A percentile compares a stretch with the other conserved stretches of the same genome.
Evolutionary conservation across 2,888 invertebrate genomes (phyloP).

Genomic region (Lycocerus yunnanus): DNA sequence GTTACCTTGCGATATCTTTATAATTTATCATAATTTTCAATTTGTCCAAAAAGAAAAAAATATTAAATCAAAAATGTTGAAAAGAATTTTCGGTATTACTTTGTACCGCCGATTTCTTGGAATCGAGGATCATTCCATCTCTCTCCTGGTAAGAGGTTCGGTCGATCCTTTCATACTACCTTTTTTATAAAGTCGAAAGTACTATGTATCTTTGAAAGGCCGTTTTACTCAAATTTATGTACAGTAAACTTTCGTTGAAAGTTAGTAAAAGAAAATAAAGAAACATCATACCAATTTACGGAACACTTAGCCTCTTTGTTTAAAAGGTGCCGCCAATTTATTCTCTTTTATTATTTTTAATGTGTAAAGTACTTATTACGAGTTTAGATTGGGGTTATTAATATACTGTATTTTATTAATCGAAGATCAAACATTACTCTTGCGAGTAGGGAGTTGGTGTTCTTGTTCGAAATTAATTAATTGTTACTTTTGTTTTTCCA

Average conservation of each 20-base stretch:
- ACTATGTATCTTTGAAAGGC: background rate
- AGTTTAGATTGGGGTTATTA: constrained; percentile 1
- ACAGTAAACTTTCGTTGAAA: background rate
- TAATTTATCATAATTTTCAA: background rate
- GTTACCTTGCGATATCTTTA: background rate
- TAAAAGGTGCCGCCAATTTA: constrained; percentile 20
- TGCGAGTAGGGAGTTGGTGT: background rate
- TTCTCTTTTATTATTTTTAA: constrained; percentile 15
- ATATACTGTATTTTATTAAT: background rate
- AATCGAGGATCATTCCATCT: background rate
- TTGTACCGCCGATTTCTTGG: background rate
- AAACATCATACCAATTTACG: constrained; percentile 22
- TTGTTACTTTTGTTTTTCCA: background rate
- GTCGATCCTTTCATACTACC: background rate
- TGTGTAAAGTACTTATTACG: constrained; percentile 2
- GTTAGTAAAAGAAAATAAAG: background rate
- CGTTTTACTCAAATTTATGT: background rate
- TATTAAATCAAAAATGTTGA: background rate
- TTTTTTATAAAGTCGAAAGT: background rate
- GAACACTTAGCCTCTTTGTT: constrained; percentile 15
- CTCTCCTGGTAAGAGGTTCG: background rate
- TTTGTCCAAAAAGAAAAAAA: background rate
- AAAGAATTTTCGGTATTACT: background rate
- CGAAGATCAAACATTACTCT: background rate
- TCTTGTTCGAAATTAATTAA: background rate